phyloP scores from a whole-genome alignment of 2,888 invertebrate species.

The Cybosia mesomella region DNA sequence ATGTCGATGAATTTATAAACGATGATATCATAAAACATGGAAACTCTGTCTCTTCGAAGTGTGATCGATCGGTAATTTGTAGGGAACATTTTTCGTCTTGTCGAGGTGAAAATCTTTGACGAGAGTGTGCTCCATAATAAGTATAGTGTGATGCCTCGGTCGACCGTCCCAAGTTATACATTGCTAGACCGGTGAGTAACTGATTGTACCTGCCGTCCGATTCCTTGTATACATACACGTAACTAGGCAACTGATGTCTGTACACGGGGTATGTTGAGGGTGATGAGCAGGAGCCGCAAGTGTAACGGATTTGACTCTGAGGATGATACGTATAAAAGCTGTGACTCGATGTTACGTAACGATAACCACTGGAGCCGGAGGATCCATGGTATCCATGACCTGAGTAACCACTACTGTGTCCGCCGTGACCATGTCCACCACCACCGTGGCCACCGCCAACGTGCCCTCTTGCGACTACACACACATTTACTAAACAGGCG shows the following conservation, averaged over 20 bases:
- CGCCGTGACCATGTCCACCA: background rate
- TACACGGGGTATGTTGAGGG: constrained; percentile 74
- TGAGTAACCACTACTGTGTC: constrained; percentile 13
- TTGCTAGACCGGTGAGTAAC: constrained; percentile 74
- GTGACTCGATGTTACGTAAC: constrained; percentile 70
- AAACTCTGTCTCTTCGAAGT: constrained; percentile 72
- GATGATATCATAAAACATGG: constrained; percentile 81
- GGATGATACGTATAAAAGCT: constrained; percentile 78
- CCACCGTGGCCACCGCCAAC: constrained; percentile 10
- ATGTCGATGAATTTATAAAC: constrained; percentile 63
- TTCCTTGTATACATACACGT: constrained; percentile 76
- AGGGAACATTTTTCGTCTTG: constrained; percentile 73
- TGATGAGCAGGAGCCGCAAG: constrained; percentile 70
- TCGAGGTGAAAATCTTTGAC: constrained; percentile 60
- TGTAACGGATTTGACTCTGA: constrained; percentile 69
- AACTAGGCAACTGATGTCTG: constrained; percentile 72
- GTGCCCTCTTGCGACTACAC: constrained; percentile 64
- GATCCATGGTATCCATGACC: constrained; percentile 16
- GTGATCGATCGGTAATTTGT: constrained; percentile 69
- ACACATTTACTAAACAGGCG: constrained; percentile 60
- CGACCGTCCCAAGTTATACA: constrained; percentile 80
- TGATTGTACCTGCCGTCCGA: constrained; percentile 71
- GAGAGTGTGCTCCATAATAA: background rate
- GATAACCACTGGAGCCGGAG: constrained; percentile 25
- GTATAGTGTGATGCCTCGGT: constrained; percentile 59